Evolutionary conservation across 2,797 vertebrate species (phyloP).

Genomic region (Bucorvus abyssinicus): DNA sequence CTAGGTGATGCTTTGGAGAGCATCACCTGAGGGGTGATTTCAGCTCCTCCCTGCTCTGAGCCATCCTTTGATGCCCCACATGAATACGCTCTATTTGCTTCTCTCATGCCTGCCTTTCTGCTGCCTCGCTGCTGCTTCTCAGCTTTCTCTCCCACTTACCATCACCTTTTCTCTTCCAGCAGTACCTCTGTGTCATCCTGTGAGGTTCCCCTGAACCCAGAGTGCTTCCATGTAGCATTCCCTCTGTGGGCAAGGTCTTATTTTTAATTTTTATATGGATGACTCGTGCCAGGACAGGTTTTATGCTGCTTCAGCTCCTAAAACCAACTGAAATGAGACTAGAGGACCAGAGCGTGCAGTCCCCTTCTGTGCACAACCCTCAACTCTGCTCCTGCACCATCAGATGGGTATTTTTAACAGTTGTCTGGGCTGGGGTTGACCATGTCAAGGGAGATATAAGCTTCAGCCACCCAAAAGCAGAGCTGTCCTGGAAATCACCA

Average conservation of each 20-base stretch:
- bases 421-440: not conserved
- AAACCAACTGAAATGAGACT: not conserved
- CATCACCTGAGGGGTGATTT: rapidly evolving
- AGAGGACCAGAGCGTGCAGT: not conserved
- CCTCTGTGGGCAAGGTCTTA: rapidly evolving
- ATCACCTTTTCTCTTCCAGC: not conserved
- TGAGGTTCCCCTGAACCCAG: not conserved
- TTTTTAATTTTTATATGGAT: rapidly evolving
- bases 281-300: not conserved
- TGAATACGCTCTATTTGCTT: not conserved
- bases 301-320: not conserved
- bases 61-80: not conserved
- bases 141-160: not conserved
- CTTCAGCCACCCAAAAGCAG: not conserved
- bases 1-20: not conserved
- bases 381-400: not conserved
- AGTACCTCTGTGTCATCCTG: not conserved
- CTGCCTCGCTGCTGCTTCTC: not conserved
- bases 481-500: not conserved
- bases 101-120: not conserved
- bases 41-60: not conserved
- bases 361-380: not conserved
- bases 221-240: rapidly evolving
- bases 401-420: not conserved
- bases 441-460: not conserved